Percentiles rank a stretch among this genome's conserved stretches.
These are phyloP conservation scores for Deladenus siricidicola DNA, from an alignment of 2,888 invertebrate species.

Conservation along the genomic window DNA sequence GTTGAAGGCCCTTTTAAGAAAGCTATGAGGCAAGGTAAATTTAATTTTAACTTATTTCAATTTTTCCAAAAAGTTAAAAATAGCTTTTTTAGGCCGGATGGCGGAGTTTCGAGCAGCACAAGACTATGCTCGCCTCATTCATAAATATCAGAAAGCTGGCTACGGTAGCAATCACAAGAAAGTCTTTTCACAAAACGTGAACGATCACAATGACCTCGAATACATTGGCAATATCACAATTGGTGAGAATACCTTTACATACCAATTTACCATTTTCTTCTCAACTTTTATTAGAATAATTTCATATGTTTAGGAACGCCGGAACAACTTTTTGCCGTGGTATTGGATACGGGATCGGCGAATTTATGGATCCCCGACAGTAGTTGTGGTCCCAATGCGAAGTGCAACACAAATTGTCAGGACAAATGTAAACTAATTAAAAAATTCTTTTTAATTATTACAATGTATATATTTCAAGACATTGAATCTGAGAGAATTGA, in stretches of 20 bases:
- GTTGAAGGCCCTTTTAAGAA: too few species aligned
- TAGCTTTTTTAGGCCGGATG: background rate
- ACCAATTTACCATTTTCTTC: too few species aligned
- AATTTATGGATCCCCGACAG: slow-evolving; percentile 19
- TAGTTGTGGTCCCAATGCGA: background rate
- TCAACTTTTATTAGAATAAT: background rate
- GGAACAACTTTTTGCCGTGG: slow-evolving; percentile 13
- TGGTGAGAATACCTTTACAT: slow-evolving; percentile 8
- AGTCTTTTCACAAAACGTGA: slow-evolving; percentile 3
- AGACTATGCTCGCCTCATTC: background rate
- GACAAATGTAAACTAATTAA: background rate
- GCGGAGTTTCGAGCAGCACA: background rate
- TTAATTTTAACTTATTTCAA: too few species aligned
- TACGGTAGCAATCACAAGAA: background rate
- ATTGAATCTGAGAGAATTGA: background rate
- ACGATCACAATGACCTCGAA: slow-evolving; percentile 14
- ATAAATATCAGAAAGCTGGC: background rate
- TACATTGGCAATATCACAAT: slow-evolving; percentile 10
- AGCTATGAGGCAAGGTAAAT: too few species aligned
- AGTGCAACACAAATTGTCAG: background rate
- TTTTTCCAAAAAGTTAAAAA: too few species aligned
- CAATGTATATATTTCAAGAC: background rate
- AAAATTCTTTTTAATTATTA: too few species aligned
- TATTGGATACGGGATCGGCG: slow-evolving; percentile 18
- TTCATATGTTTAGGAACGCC: slow-evolving; percentile 13